These are phyloP conservation scores for Corynorhinus townsendii DNA, from an alignment of 2,113 vertebrate genomes.

Conservation along the genomic window DNA sequence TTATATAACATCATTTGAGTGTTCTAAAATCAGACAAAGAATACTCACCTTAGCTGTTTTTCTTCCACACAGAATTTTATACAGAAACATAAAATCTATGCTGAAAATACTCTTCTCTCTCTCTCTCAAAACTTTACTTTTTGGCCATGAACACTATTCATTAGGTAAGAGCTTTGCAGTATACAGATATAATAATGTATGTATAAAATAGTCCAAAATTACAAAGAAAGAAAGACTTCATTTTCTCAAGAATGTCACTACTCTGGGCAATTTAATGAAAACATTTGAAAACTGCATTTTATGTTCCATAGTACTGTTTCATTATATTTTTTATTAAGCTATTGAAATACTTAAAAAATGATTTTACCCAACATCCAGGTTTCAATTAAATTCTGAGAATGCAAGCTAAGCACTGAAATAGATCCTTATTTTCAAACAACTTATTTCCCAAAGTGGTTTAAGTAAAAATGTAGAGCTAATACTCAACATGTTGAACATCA, in stretches of 20 bases:
- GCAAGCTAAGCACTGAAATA: background rate
- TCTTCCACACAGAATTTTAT: constrained; percentile 41
- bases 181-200: background rate
- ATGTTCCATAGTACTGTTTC: background rate
- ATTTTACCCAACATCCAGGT: background rate
- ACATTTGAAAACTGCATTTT: background rate
- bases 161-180: background rate
- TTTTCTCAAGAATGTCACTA: background rate
- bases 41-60: background rate
- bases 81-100: constrained; percentile 1
- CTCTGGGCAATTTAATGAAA: background rate
- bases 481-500: background rate
- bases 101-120: background rate
- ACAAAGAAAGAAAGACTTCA: background rate
- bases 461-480: background rate
- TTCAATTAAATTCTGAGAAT: background rate
- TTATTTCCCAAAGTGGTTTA: background rate
- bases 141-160: background rate
- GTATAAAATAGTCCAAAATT: background rate
- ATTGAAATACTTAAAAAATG: background rate
- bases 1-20: constrained; percentile 70
- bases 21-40: constrained; percentile 60
- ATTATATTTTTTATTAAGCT: background rate
- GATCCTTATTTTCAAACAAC: background rate
- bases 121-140: constrained; percentile 1